Conservation (phyloP, 2,888 invertebrate genomes). For the Torymus auratus region DNA sequence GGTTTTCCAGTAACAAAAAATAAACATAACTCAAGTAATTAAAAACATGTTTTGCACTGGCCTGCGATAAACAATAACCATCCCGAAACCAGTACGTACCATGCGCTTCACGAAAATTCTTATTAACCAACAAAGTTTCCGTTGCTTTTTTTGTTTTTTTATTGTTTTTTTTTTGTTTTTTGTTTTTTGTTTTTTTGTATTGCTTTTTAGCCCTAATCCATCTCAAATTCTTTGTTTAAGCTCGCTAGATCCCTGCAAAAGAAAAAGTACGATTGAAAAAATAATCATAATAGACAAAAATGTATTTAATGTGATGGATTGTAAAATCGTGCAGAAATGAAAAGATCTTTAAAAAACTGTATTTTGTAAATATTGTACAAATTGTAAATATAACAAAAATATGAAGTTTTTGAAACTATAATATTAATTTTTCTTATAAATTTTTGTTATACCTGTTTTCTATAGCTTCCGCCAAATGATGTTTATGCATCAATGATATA, state of each 20-base stretch:
- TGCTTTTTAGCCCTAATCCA: constrained; percentile 64
- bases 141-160: not conserved
- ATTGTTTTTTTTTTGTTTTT: no score
- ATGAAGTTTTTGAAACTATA: constrained; percentile 35
- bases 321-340: constrained; percentile 4
- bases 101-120: constrained; percentile 49
- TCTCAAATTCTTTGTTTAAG: constrained; percentile 76
- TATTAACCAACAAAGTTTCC: constrained; percentile 50
- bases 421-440: constrained; percentile 11
- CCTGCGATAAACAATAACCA: constrained; percentile 55
- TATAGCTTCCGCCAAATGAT: constrained; percentile 79
- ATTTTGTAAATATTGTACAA: constrained; percentile 14
- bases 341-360: not conserved
- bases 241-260: constrained; percentile 75
- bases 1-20: constrained; percentile 45
- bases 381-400: constrained; percentile 27
- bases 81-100: constrained; percentile 51
- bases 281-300: not conserved
- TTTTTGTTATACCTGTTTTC: constrained; percentile 76
- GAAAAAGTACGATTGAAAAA: constrained; percentile 32
- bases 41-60: constrained; percentile 53
- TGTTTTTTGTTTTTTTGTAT: constrained; percentile 18
- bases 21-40: constrained; percentile 44
- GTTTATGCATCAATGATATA: constrained; percentile 85
- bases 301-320: not conserved